These are phyloP conservation scores for Callyntrura sp. DNA, from an alignment of 2,888 invertebrate species.

Conservation along the genomic window DNA sequence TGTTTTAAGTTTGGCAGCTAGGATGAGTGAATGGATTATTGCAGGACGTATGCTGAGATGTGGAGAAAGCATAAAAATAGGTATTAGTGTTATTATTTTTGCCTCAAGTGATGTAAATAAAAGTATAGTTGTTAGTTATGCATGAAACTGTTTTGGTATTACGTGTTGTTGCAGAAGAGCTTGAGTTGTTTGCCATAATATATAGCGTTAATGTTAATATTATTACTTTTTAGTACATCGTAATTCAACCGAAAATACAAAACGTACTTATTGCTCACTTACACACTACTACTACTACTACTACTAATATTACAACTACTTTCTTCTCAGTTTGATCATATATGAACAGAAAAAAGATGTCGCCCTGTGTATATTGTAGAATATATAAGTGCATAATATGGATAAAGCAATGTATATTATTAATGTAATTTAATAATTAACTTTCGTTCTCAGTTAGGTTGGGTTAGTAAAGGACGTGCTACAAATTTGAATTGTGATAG, in stretches of 20 bases:
- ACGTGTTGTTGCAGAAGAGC: slow-evolving; percentile 16
- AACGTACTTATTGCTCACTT: slow-evolving; percentile 46
- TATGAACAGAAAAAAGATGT: neutral
- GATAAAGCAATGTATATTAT: no score
- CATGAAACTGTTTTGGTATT: slow-evolving; percentile 31
- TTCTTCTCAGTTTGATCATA: slow-evolving; percentile 17
- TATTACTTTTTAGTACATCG: no score
- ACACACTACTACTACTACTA: no score
- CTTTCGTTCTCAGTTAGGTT: slow-evolving; percentile 1
- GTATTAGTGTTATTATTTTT: no score
- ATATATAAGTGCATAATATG: no score
- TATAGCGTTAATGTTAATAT: no score
- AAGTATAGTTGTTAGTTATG: no score
- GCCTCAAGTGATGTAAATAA: no score
- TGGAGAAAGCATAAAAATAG: no score
- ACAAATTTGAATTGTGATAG: slow-evolving; percentile 49
- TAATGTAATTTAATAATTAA: slow-evolving; percentile 33
- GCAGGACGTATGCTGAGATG: no score
- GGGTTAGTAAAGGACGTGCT: neutral
- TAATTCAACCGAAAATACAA: slow-evolving; percentile 31
- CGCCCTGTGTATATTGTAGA: no score
- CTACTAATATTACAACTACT: no score
- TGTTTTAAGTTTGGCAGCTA: neutral
- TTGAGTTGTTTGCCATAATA: slow-evolving; percentile 33
- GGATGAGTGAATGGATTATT: neutral